Evolutionary conservation across 2,797 vertebrate genomes (phyloP).

Genomic region (Sphenodon punctatus): DNA sequence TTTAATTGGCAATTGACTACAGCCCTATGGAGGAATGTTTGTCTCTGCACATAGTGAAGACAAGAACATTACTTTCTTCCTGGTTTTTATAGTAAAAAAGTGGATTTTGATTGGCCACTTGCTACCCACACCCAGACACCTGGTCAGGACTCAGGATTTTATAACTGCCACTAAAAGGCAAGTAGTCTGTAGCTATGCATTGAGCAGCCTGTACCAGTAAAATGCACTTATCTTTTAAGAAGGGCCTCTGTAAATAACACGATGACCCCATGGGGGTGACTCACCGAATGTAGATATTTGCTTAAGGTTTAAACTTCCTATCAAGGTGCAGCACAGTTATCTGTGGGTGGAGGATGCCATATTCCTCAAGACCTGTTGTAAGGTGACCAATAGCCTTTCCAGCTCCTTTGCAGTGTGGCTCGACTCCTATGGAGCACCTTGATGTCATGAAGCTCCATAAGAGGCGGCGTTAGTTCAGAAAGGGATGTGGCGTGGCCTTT

Average conservation of each 20-base stretch:
- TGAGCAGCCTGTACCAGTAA: background rate
- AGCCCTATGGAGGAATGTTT: no score
- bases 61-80: background rate
- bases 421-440: no score
- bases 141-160: background rate
- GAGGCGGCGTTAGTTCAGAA: no score
- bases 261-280: background rate
- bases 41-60: background rate
- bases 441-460: no score
- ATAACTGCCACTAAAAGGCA: background rate
- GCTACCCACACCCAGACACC: background rate
- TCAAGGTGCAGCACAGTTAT: background rate
- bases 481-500: no score
- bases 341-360: background rate
- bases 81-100: background rate
- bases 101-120: background rate
- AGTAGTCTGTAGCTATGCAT: background rate
- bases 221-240: conserved; percentile 4
- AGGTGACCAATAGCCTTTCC: background rate
- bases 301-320: background rate
- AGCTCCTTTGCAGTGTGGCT: no score
- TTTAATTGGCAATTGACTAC: no score
- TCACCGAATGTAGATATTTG: conserved; percentile 24
- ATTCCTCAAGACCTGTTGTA: background rate
- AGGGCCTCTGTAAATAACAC: conserved; percentile 26